Conservation (phyloP, 2,113 vertebrate species). For the Rhabdomys dilectus region DNA sequence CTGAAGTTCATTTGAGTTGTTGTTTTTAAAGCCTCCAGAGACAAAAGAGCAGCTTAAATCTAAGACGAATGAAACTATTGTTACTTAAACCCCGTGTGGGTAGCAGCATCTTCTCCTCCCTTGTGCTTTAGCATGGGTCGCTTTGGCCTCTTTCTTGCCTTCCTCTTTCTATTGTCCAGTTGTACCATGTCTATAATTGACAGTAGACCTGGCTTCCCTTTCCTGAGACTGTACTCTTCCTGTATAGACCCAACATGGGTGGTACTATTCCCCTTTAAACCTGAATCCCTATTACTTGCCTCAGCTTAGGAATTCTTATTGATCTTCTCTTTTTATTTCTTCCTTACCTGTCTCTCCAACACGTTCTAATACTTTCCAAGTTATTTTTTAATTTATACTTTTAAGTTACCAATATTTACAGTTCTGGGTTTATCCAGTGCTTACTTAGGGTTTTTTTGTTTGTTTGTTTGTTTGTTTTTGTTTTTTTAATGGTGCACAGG, state of each 20-base stretch:
- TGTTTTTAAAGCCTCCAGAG: not conserved
- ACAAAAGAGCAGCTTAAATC: not conserved
- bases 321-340: not conserved
- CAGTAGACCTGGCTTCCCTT: too few relatives aligned
- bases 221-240: not conserved
- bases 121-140: not conserved
- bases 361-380: not conserved
- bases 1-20: not conserved
- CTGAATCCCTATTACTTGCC: too few relatives aligned
- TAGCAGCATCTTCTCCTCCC: not conserved
- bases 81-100: not conserved
- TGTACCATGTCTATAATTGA: not conserved
- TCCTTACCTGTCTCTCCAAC: not conserved
- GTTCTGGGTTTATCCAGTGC: not conserved
- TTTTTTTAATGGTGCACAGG: too few relatives aligned
- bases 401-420: not conserved
- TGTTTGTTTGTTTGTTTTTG: too few relatives aligned
- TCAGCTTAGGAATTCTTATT: not conserved
- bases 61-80: not conserved
- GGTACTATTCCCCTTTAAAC: not conserved
- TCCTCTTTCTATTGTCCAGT: not conserved
- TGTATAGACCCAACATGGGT: not conserved
- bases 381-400: not conserved
- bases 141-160: not conserved
- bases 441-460: not conserved